phyloP scores from a whole-genome alignment of 2,113 vertebrate species.

The Oreochromis niloticus region DNA sequence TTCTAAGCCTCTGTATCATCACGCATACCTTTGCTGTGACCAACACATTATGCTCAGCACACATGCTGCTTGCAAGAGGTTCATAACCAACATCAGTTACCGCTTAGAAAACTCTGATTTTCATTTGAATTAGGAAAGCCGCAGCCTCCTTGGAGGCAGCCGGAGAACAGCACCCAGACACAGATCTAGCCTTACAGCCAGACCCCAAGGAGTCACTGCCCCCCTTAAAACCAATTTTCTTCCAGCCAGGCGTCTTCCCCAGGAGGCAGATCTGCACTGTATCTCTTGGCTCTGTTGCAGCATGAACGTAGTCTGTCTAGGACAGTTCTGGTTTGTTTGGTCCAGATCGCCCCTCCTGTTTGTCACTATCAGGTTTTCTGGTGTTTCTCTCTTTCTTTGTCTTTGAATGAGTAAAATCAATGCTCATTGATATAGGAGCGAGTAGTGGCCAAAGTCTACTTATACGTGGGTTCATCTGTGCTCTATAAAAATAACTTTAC shows the following conservation, averaged over 20 bases:
- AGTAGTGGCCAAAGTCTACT: background rate
- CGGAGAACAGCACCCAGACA: slow-evolving; percentile 30
- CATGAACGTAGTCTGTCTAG: background rate
- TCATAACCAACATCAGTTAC: slow-evolving; percentile 6
- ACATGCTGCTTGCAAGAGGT: background rate
- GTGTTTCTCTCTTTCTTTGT: background rate
- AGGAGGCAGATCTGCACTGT: background rate
- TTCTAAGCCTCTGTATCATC: background rate
- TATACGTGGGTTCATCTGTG: background rate
- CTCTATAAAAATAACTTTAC: background rate
- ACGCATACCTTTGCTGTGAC: background rate
- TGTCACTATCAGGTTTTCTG: background rate
- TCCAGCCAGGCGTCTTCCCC: background rate
- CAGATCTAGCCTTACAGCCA: slow-evolving; percentile 10
- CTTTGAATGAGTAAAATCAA: background rate
- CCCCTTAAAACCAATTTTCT: background rate
- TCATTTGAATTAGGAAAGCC: slow-evolving; percentile 10
- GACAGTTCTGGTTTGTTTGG: background rate
- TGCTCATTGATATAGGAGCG: background rate
- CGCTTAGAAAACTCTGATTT: slow-evolving; percentile 6
- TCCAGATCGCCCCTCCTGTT: background rate
- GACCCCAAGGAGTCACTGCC: slow-evolving; percentile 20
- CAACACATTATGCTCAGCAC: background rate
- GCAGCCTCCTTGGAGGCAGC: slow-evolving; percentile 23
- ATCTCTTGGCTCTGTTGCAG: background rate